Evolutionary conservation across 2,888 invertebrate species (phyloP), one percentile per base, ranked within the genome.

Genomic region (Latrodectus elegans): DNA sequence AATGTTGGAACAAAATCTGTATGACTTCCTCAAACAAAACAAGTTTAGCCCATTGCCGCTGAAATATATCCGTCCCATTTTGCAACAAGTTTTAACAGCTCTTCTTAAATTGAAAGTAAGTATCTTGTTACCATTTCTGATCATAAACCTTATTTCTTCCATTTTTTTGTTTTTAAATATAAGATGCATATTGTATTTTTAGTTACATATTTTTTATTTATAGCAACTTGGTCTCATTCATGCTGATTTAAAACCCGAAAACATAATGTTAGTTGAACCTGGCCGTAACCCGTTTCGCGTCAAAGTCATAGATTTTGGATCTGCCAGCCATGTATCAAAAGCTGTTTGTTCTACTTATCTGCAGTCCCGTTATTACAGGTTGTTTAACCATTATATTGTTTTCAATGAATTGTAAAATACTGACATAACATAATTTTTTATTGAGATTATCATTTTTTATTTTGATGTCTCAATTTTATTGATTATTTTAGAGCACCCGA

Each of bases 231-330:
- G 99, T 90, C 94, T 99, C 92, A 99, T 99, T 92, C 99, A 99
- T 94, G 99, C 99, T 89, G 99, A 99, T 93, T 94, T 99, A 92
- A 99, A 99, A 93, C 99, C 99, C 22, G 99, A 99, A 94, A 99
- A 99, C 93, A 99, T 99, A 92, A 99, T 99, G 99, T 93, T 99
- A 93, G 99, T 99, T 90, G 99, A 99, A 93, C 99, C 99, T 73
- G 96, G 96, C 87, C 95, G 99, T 90, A 98, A 99, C 92, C 99
- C 99, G 1, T 99, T 99, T 94, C 95, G 99, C 90, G 99, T 99
- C 84, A 99, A 99, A 94, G 99, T 99, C 26, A 99, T 99, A 91
- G 99, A 99, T 94, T 99, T 99, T 94, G 99, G 99, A 90, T 99
- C 98, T 92, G 99, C 99, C 81, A 98, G 98, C 89, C 99, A 99